These are phyloP conservation scores for Glaucidium brasilianum DNA, from an alignment of 2,113 vertebrate genomes.

Conservation along the genomic window DNA sequence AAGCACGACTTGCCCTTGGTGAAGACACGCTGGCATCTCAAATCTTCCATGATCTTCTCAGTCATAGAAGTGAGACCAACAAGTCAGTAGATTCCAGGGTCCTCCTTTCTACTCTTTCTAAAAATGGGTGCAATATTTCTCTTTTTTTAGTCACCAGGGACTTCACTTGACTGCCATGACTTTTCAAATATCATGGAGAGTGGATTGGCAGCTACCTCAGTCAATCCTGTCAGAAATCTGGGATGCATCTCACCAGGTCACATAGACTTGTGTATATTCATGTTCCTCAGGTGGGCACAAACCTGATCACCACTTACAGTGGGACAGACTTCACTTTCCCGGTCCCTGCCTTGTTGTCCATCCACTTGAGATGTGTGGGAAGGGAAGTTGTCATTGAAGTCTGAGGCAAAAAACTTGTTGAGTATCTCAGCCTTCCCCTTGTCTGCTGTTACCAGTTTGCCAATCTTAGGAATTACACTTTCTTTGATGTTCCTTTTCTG, in stretches of 20 bases:
- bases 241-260: background rate
- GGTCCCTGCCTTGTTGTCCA: background rate
- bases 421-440: background rate
- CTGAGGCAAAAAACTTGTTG: background rate
- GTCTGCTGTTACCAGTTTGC: background rate
- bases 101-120: background rate
- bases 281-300: background rate
- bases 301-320: background rate
- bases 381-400: background rate
- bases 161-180: background rate
- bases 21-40: background rate
- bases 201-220: background rate
- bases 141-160: background rate
- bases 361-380: background rate
- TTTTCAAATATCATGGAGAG: background rate
- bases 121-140: background rate
- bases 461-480: background rate
- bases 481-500: background rate
- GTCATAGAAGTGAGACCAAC: too few species aligned
- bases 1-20: background rate
- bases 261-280: background rate
- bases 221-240: background rate
- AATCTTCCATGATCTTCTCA: too few species aligned
- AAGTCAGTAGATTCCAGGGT: too few species aligned
- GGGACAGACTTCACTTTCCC: background rate